A percentile compares a stretch with the other conserved stretches of the same genome.
Evolutionary conservation across 2,113 vertebrate species (phyloP).

Genomic region (Leucosticte australis): DNA sequence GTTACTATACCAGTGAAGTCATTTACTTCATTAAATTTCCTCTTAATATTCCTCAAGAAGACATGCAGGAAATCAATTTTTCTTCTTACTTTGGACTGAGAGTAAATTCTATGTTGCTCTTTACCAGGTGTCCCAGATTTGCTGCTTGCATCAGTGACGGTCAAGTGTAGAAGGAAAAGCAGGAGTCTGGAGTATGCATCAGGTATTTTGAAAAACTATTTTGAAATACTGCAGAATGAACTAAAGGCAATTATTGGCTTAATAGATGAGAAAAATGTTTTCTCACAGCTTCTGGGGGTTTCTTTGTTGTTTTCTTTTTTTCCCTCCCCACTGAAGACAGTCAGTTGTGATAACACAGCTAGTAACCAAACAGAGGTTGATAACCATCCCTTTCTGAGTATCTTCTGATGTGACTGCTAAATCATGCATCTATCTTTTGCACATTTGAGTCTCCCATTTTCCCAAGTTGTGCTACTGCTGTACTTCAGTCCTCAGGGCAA

Average conservation of each 20-base stretch:
- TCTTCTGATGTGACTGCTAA: background rate
- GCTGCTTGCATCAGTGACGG: background rate
- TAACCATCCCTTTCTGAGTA: background rate
- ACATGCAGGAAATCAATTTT: background rate
- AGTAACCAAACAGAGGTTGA: background rate
- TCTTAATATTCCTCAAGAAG: background rate
- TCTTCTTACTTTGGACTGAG: background rate
- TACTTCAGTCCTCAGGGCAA: background rate
- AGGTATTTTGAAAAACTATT: background rate
- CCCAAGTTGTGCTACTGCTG: background rate
- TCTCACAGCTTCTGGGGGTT: background rate
- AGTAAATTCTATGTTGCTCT: background rate
- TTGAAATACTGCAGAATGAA: background rate
- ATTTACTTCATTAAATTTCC: background rate
- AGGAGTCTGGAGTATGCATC: background rate
- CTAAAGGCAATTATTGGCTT: background rate
- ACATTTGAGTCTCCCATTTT: background rate
- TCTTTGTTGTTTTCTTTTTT: background rate
- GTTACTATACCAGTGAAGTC: background rate
- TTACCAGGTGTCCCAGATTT: background rate
- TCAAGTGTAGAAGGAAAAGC: background rate
- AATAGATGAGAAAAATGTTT: background rate
- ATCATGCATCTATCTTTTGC: background rate
- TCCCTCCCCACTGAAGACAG: background rate
- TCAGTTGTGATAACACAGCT: background rate